Evolutionary conservation across 2,113 vertebrate species (phyloP).

Genomic region (Podarcis cretensis): DNA sequence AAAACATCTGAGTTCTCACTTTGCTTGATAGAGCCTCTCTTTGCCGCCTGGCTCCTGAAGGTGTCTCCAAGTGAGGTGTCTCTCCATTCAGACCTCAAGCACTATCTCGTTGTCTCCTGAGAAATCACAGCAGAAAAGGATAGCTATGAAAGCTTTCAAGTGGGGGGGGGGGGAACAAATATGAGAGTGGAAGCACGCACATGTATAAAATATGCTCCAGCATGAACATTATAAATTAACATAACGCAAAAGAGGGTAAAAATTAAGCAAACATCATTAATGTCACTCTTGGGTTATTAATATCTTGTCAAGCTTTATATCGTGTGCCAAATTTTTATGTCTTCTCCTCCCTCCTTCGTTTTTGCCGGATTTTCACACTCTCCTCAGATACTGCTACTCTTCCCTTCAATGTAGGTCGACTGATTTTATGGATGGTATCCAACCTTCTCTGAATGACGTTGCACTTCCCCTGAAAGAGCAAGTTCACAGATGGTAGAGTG

Average conservation of each 20-base stretch:
- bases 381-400: neutral
- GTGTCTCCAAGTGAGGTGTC: neutral
- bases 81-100: neutral
- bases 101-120: neutral
- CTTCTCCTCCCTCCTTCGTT: rapidly evolving
- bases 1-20: neutral
- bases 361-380: neutral
- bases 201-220: neutral
- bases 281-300: neutral
- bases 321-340: neutral
- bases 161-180: neutral
- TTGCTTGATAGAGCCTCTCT: rapidly evolving
- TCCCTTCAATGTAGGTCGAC: neutral
- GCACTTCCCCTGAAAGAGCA: neutral
- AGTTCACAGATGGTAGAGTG: neutral
- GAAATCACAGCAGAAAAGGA: neutral
- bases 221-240: neutral
- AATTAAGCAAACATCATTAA: neutral
- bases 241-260: neutral
- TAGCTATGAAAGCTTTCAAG: neutral
- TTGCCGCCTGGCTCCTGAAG: neutral
- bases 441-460: neutral
- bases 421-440: neutral
- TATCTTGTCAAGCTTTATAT: neutral
- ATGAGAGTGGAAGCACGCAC: neutral